Conservation (phyloP, 2,888 invertebrate species). For the Ceramica pisi region DNA sequence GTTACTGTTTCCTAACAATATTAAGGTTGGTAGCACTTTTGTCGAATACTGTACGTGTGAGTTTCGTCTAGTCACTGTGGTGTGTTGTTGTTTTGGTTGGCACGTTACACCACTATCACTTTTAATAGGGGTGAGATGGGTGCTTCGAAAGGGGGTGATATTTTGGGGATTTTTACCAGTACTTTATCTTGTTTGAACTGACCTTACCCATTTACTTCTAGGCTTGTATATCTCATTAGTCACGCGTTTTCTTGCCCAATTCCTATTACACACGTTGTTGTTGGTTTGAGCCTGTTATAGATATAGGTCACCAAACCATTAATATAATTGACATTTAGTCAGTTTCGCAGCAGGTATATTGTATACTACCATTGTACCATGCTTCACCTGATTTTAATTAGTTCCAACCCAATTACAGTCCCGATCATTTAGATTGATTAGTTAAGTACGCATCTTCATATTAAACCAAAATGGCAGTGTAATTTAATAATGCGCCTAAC, state of each 20-base stretch:
- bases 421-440: constrained; percentile 37
- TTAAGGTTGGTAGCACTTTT: constrained; percentile 79
- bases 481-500: constrained; percentile 37
- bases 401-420: constrained; percentile 2
- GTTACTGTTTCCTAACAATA: constrained; percentile 82
- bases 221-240: neutral
- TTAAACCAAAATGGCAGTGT: constrained; percentile 24
- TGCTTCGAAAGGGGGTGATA: constrained; percentile 5
- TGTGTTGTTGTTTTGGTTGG: constrained; percentile 65
- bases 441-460: constrained; percentile 7
- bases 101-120: constrained; percentile 56
- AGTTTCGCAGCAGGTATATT: neutral
- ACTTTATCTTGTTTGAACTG: neutral
- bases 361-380: neutral
- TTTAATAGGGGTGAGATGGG: constrained; percentile 34
- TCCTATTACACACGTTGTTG: neutral
- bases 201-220: neutral
- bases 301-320: constrained; percentile 6
- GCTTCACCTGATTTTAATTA: constrained; percentile 28
- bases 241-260: neutral
- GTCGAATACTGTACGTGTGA: constrained; percentile 70
- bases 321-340: constrained; percentile 5
- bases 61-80: constrained; percentile 73
- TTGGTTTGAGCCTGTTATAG: neutral
- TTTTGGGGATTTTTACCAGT: neutral